Percentiles rank a stretch among this genome's conserved stretches.
These are phyloP conservation scores for Dryococelus australis DNA, from an alignment of 2,888 invertebrate species.

Conservation along the genomic window DNA sequence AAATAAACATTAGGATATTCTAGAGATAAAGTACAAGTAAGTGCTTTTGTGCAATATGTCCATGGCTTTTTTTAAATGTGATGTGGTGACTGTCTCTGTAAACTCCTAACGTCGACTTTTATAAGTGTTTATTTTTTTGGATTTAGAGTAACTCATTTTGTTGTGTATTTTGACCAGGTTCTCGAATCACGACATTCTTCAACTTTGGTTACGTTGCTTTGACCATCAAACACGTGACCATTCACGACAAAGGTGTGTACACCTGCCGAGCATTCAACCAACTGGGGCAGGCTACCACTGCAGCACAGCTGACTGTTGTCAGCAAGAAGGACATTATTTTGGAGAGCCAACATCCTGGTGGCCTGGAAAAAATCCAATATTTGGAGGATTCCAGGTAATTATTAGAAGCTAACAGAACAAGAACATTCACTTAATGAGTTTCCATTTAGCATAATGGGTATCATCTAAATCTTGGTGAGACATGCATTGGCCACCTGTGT, in stretches of 20 bases:
- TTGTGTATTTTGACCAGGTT: constrained; percentile 60
- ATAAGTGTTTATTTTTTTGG: too few relatives aligned
- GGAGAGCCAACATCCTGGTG: constrained; percentile 92
- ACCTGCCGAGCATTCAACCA: constrained; percentile 88
- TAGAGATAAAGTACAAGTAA: too few relatives aligned
- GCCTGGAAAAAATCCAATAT: constrained; percentile 88
- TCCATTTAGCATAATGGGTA: background rate
- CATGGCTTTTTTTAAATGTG: too few relatives aligned
- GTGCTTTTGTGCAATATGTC: too few relatives aligned
- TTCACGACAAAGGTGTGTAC: constrained; percentile 89
- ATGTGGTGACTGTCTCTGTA: too few relatives aligned
- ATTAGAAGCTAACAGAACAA: background rate
- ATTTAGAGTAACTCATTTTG: too few relatives aligned
- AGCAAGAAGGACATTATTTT: constrained; percentile 86
- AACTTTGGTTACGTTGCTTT: constrained; percentile 95
- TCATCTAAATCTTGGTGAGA: background rate
- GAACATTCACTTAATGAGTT: background rate
- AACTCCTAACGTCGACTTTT: too few relatives aligned
- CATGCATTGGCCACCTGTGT: too few relatives aligned
- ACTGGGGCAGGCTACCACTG: constrained; percentile 84
- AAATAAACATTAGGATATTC: too few relatives aligned
- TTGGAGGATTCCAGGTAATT: constrained; percentile 73
- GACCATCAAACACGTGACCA: constrained; percentile 88
- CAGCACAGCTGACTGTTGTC: constrained; percentile 81
- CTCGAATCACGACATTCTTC: constrained; percentile 90